A percentile compares a stretch with the other conserved stretches of the same genome.
These are phyloP conservation scores for Hylaea fasciaria DNA, from an alignment of 2,888 invertebrate species.

Conservation along the genomic window DNA sequence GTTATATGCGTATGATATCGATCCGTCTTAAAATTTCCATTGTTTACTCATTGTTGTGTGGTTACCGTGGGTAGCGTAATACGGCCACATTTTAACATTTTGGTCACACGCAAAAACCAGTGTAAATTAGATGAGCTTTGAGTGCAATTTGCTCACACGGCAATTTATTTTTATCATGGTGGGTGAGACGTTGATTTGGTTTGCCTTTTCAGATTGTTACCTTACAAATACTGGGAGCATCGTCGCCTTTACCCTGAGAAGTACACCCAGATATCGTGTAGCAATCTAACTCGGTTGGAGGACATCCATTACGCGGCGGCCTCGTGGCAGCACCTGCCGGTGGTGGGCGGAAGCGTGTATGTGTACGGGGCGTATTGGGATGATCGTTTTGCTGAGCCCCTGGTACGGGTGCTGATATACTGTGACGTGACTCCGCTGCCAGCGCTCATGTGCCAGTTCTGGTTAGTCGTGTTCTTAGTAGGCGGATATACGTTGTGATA, in stretches of 20 bases:
- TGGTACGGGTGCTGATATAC: constrained; percentile 33
- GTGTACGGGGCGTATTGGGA: constrained; percentile 38
- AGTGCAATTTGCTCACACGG: no score
- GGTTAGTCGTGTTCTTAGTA: constrained; percentile 17
- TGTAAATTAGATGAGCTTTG: no score
- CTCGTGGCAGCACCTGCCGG: constrained; percentile 26
- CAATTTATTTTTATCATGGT: no score
- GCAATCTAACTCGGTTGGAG: constrained; percentile 7
- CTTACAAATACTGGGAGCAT: constrained; percentile 29
- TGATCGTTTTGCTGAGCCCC: constrained; percentile 17
- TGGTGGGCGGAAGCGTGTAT: constrained; percentile 26
- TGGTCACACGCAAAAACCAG: no score
- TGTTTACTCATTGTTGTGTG: no score
- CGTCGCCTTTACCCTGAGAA: constrained; percentile 14
- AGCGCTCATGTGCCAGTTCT: constrained; percentile 29
- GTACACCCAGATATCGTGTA: constrained; percentile 29
- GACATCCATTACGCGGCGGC: constrained; percentile 21
- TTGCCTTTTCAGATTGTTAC: constrained; percentile 17
- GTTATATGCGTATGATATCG: no score
- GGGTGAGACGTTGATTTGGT: no score
- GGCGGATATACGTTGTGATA: no score
- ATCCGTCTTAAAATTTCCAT: no score
- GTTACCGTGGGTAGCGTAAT: no score
- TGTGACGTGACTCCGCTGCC: constrained; percentile 30
- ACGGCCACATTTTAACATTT: no score